Evolutionary conservation across 2,113 vertebrate genomes (phyloP).

Genomic region (Xenopus laevis): DNA sequence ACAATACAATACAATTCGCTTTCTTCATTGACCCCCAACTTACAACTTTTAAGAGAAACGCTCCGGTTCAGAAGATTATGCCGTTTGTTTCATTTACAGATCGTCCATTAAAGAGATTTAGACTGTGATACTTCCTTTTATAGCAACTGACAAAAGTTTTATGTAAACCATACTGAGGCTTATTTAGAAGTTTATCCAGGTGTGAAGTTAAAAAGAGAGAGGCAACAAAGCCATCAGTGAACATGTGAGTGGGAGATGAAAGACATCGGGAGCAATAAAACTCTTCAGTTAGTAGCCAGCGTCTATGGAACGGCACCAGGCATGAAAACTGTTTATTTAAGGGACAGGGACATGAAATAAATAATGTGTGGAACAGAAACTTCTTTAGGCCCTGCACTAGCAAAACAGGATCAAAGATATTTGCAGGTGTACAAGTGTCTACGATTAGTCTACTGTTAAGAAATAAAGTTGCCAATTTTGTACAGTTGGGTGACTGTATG

Average conservation of each 20-base stretch:
- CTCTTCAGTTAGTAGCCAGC: background rate
- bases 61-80: background rate
- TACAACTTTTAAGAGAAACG: too few relatives aligned
- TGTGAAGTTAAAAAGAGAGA: background rate
- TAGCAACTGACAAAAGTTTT: background rate
- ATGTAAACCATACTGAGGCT: background rate
- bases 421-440: too few relatives aligned
- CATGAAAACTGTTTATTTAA: constrained; percentile 3
- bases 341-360: background rate
- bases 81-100: background rate
- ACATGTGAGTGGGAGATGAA: background rate
- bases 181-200: constrained; percentile 1
- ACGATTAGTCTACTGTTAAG: too few relatives aligned
- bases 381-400: background rate
- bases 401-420: too few relatives aligned
- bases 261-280: background rate
- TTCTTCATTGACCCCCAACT: background rate
- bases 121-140: background rate
- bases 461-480: too few relatives aligned
- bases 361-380: background rate
- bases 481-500: too few relatives aligned
- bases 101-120: background rate
- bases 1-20: background rate
- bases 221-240: background rate
- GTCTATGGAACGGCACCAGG: background rate